Evolutionary conservation across 2,888 invertebrate genomes (phyloP), one percentile per base, ranked within the genome.

Genomic region (Phengaris arion): DNA sequence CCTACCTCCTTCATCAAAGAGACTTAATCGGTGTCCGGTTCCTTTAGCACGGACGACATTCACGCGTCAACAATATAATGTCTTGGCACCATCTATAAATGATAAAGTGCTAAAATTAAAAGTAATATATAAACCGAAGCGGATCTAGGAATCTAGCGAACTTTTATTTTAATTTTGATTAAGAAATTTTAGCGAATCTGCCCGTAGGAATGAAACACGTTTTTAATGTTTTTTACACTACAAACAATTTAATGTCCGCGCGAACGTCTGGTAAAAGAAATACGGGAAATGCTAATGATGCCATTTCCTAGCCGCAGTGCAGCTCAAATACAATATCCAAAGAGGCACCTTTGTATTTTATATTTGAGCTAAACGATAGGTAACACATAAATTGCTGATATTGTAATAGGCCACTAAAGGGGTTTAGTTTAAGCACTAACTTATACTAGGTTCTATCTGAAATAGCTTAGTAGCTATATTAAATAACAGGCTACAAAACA

Each of bases 201-300:
- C 15, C 10, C 35, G 64, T 64, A 10, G 4, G 5, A 64, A 22
- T 9, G 12, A 45, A 64, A 12, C 64, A 64, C 35, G 45, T 64
- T 64, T 64, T 64, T 6, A 64, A 15, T 12, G 35, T 64, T 64
- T 64, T 45, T 74, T 76, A 77, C 54, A 75, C 46, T 78, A 81
- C 77, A 77, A 83, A 82, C 82, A 83, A 84, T 83, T 81, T 84
- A 83, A 89, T 86, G 85, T 85, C 84, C 84, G 83, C 87, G 85
- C 87, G 89, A 90, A 90, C 84, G 88, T 90, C 88, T 86, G 82
- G 82, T 76, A 80, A 81, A 88, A 92, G 89, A 91, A 89, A 90
- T 91, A 90, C 88, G 89, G 87, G 89, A 87, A 85, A 88, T 89
- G 85, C 89, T 92, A 92, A 92, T 91, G 92, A 92, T 86, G 87